phyloP scores from a whole-genome alignment of 2,797 vertebrate genomes.

The Cuniculus paca region DNA sequence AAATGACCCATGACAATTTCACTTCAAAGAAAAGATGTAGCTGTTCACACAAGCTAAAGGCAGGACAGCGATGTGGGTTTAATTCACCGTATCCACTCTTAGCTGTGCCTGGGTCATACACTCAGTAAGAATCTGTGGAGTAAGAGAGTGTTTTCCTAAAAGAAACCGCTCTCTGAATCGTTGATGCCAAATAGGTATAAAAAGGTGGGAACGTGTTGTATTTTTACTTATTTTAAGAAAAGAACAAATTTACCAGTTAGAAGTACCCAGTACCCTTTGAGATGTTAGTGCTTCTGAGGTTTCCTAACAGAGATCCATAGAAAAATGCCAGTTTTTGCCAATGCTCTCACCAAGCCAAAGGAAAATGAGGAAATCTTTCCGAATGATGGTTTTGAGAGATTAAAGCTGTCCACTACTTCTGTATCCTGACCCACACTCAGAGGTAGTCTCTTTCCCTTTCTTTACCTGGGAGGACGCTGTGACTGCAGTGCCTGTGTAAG shows the following conservation, averaged over 20 bases:
- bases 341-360: not conserved
- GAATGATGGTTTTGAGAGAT: not conserved
- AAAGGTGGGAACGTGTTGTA: not conserved
- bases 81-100: not conserved
- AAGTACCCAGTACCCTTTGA: not conserved
- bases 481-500: not conserved
- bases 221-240: slow-evolving; percentile 39
- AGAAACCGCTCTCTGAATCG: not conserved
- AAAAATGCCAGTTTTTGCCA: not conserved
- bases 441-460: not conserved
- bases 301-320: not conserved
- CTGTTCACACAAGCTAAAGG: not conserved
- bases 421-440: not conserved
- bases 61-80: not conserved
- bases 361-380: not conserved
- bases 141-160: not conserved
- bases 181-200: not conserved
- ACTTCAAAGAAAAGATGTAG: not conserved
- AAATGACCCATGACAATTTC: not conserved
- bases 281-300: not conserved
- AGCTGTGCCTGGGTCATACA: not conserved
- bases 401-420: not conserved
- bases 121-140: not conserved
- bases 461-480: not conserved
- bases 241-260: not conserved